Evolutionary conservation across 2,113 vertebrate genomes (phyloP), one percentile per base, ranked within the genome.

Genomic region (Struthidea cinerea): DNA sequence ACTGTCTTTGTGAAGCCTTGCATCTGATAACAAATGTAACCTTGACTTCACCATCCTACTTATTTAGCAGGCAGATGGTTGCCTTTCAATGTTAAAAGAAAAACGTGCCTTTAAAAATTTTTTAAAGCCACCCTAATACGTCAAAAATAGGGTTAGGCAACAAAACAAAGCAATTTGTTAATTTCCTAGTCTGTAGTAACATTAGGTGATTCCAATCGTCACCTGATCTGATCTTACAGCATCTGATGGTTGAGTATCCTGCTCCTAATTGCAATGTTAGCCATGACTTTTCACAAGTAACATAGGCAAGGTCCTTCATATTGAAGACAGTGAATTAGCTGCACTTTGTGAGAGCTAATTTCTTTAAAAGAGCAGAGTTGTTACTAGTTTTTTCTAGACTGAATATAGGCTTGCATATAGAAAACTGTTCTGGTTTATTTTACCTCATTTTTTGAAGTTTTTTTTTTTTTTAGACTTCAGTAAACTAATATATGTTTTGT

Each of bases 231-330:
- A 30, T 84, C 56, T 82, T 79, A 28, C 22, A 82, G 30, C 53
- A 22, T 84, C 83, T 85, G 50, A 63, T 57, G 64, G 42, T 67
- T 13, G 4, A 61, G 28, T 87, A 30, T 92, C 65, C 67, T 92
- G 65, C 80, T 92, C 47, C 53, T 41, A 64, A 26, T 33, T 92
- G 77, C 52, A 91, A n/a, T 7, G 15, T 94, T 50, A 79, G 47
- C 23, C 3, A 50, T 71, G 93, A 74, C 84, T 95, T 94, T 88
- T 89, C 53, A 85, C 50, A 77, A 60, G 86, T 82, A 90, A 88
- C 37, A 42, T 47, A 60, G 81, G 80, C 61, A 90, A 93, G 77
- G 79, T 98, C 97, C 97, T 98, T 98, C 98, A 97, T 97, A 97
- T 98, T 98, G 98, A 98, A 98, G 98, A 96, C 44, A 50, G 73